A percentile compares a stretch with the other conserved stretches of the same genome.
phyloP scores from a whole-genome alignment of 2,797 vertebrate species.

The Macropodus opercularis region DNA sequence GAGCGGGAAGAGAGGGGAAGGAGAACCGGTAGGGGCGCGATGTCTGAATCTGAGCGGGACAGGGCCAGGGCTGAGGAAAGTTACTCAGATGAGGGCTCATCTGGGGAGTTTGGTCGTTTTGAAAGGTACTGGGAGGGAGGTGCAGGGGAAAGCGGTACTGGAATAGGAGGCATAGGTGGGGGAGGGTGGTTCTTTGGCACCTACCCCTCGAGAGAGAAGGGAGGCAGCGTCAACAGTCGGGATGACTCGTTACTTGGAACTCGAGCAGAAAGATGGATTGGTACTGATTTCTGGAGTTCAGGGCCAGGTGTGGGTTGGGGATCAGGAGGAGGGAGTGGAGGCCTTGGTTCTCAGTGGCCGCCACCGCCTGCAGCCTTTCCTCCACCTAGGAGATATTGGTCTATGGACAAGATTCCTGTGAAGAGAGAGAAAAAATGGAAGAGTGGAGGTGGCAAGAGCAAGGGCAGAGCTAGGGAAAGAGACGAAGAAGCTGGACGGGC shows the following conservation, averaged over 20 bases:
- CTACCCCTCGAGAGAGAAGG: slow-evolving; percentile 85
- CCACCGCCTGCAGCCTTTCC: slow-evolving; percentile 79
- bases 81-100: slow-evolving; percentile 80
- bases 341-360: slow-evolving; percentile 78
- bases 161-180: slow-evolving; percentile 82
- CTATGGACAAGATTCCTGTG: slow-evolving; percentile 89
- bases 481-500: slow-evolving; percentile 66
- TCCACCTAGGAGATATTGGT: slow-evolving; percentile 90
- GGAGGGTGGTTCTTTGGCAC: slow-evolving; percentile 87
- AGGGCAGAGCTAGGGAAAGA: slow-evolving; percentile 68
- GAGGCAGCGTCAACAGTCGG: slow-evolving; percentile 84
- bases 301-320: slow-evolving; percentile 81
- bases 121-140: slow-evolving; percentile 85
- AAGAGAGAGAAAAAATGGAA: slow-evolving; percentile 83
- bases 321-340: slow-evolving; percentile 82
- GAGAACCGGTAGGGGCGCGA: slow-evolving; percentile 73
- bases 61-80: slow-evolving; percentile 76
- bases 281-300: slow-evolving; percentile 81
- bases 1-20: slow-evolving; percentile 67
- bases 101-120: slow-evolving; percentile 84
- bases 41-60: slow-evolving; percentile 82
- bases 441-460: slow-evolving; percentile 73
- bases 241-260: slow-evolving; percentile 82
- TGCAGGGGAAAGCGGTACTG: slow-evolving; percentile 62
- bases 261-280: slow-evolving; percentile 80